These are phyloP conservation scores for Nysson spinosus DNA, from an alignment of 2,888 invertebrate genomes.

Conservation along the genomic window DNA sequence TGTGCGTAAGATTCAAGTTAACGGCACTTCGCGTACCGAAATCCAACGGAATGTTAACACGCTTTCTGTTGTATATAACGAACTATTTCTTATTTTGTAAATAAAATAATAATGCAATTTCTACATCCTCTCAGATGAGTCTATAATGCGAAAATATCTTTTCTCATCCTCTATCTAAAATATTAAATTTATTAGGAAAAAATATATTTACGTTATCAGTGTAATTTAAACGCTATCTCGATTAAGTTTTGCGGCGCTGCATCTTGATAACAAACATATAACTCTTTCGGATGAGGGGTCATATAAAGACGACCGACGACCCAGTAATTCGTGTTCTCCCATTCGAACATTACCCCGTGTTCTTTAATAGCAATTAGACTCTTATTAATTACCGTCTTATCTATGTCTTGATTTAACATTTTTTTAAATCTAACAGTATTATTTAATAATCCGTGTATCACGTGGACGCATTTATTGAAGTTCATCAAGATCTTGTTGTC, in stretches of 20 bases:
- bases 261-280: constrained; percentile 93
- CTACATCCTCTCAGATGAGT: too few species aligned
- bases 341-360: constrained; percentile 88
- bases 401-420: constrained; percentile 79
- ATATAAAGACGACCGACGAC: constrained; percentile 89
- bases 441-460: constrained; percentile 86
- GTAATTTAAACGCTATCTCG: constrained; percentile 90
- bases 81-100: constrained; percentile 9
- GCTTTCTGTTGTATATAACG: too few species aligned
- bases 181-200: too few species aligned
- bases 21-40: too few species aligned
- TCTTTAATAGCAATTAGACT: constrained; percentile 90
- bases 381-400: constrained; percentile 82
- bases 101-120: too few species aligned
- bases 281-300: constrained; percentile 86
- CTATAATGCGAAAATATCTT: too few species aligned
- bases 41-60: too few species aligned
- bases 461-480: constrained; percentile 85
- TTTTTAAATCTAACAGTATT: constrained; percentile 83
- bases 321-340: constrained; percentile 85
- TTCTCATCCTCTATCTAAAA: too few species aligned
- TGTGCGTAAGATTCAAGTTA: too few species aligned
- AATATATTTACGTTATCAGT: constrained; percentile 66
- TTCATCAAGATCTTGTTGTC: constrained; percentile 83
- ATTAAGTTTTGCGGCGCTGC: constrained; percentile 91